A percentile compares a stretch with the other conserved stretches of the same genome.
These are phyloP conservation scores for Pachyramphus minor DNA, from an alignment of 2,113 vertebrate genomes.

Conservation along the genomic window DNA sequence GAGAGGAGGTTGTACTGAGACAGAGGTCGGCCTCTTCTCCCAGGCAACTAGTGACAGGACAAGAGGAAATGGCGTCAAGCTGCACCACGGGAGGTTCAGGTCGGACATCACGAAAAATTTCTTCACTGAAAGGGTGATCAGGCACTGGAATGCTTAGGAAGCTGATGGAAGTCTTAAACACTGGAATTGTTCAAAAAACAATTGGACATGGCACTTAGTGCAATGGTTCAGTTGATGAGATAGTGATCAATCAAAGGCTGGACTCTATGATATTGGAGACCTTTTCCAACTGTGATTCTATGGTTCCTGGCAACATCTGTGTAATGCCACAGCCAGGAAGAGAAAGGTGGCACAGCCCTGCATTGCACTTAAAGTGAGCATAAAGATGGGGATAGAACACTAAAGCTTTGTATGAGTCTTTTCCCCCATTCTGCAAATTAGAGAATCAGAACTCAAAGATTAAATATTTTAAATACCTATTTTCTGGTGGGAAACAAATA, in stretches of 20 bases:
- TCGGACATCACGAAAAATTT: not conserved
- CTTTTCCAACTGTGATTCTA: not conserved
- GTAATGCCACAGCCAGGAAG: not conserved
- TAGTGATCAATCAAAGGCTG: not conserved
- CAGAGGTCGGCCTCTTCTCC: rapidly evolving
- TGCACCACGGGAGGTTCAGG: not conserved
- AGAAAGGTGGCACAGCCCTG: not conserved
- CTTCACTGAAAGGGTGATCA: not conserved
- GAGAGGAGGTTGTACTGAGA: not conserved
- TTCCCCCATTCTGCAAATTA: not conserved
- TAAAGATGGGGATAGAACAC: not conserved
- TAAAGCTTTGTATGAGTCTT: not conserved
- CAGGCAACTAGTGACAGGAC: rapidly evolving
- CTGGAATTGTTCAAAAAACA: not conserved
- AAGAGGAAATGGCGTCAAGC: not conserved
- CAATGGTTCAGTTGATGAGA: not conserved
- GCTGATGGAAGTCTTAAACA: not conserved
- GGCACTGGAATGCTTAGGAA: not conserved
- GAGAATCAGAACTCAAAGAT: not conserved
- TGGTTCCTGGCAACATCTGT: not conserved
- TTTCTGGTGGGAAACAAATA: not conserved
- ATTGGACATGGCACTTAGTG: rapidly evolving
- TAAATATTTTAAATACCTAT: not conserved
- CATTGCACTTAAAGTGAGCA: not conserved
- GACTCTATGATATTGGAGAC: not conserved